phyloP scores from a whole-genome alignment of 1,140 invertebrate genomes.

The Pararge aegeria region DNA sequence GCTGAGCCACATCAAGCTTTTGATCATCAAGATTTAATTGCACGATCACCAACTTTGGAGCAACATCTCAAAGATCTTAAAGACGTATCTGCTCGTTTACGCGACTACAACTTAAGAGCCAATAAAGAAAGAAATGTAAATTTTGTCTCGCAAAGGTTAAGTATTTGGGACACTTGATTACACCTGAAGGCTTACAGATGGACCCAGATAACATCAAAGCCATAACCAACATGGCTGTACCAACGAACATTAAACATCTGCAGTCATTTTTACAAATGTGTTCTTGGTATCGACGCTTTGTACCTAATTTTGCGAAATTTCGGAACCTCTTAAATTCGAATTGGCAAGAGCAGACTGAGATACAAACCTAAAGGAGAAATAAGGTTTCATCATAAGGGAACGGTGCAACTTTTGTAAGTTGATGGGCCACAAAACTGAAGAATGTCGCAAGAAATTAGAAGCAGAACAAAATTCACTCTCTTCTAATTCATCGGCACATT shows the following conservation, averaged over 20 bases:
- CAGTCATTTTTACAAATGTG: conserved; percentile 35
- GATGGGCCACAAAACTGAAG: too few species aligned
- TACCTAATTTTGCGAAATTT: conserved; percentile 13
- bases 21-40: conserved; percentile 34
- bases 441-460: too few species aligned
- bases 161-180: conserved; percentile 37
- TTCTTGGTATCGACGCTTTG: conserved; percentile 40
- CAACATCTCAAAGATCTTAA: conserved; percentile 28
- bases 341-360: too few species aligned
- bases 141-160: conserved; percentile 28
- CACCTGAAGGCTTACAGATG: conserved; percentile 25
- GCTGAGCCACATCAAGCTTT: conserved; percentile 24
- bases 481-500: too few species aligned
- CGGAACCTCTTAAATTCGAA: not conserved
- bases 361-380: too few species aligned
- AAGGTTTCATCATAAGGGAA: too few species aligned
- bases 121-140: conserved; percentile 31
- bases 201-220: conserved; percentile 28
- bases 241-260: conserved; percentile 36
- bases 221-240: conserved; percentile 18
- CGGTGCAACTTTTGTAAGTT: too few species aligned
- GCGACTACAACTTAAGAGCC: conserved; percentile 23
- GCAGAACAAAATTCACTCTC: too few species aligned
- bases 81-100: conserved; percentile 21
- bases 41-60: conserved; percentile 25